These are phyloP conservation scores for Liolophura sinensis DNA, from an alignment of 1,140 invertebrate species.

Conservation along the genomic window DNA sequence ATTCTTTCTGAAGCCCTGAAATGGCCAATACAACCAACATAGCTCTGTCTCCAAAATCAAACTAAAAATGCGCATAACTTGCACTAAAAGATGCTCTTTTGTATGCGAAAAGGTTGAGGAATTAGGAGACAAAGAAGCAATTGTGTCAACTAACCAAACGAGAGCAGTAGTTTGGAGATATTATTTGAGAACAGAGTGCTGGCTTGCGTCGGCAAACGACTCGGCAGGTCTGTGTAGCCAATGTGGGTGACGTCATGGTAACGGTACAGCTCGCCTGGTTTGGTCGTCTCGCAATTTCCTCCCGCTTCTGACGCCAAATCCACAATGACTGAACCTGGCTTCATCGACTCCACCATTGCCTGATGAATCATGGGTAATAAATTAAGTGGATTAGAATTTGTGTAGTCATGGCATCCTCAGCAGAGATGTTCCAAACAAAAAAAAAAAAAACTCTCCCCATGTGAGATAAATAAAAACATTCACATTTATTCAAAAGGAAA, in stretches of 20 bases:
- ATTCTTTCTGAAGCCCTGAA: not conserved
- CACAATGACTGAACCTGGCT: slow-evolving; percentile 86
- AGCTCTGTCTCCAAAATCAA: no score
- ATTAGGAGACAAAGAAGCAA: not conserved
- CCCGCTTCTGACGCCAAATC: slow-evolving; percentile 88
- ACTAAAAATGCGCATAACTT: no score
- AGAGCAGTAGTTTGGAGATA: slow-evolving; percentile 84
- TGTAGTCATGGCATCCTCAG: no score
- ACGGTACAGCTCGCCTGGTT: slow-evolving; percentile 74
- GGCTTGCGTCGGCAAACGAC: slow-evolving; percentile 81
- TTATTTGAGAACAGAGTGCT: slow-evolving; percentile 89
- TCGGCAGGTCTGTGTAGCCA: slow-evolving; percentile 83
- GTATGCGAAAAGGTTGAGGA: no score
- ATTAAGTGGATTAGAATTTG: not conserved
- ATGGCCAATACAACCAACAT: not conserved
- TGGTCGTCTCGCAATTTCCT: slow-evolving; percentile 84
- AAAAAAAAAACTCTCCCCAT: no score
- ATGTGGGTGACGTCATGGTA: slow-evolving; percentile 83
- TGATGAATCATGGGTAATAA: slow-evolving; percentile 48
- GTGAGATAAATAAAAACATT: no score
- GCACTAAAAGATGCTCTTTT: no score
- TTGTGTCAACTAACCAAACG: slow-evolving; percentile 65
- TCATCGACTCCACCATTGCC: slow-evolving; percentile 84
- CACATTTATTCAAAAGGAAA: no score
- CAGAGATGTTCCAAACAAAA: no score